Evolutionary conservation across 2,113 vertebrate genomes (phyloP).

Genomic region (Ceyx melanurus): DNA sequence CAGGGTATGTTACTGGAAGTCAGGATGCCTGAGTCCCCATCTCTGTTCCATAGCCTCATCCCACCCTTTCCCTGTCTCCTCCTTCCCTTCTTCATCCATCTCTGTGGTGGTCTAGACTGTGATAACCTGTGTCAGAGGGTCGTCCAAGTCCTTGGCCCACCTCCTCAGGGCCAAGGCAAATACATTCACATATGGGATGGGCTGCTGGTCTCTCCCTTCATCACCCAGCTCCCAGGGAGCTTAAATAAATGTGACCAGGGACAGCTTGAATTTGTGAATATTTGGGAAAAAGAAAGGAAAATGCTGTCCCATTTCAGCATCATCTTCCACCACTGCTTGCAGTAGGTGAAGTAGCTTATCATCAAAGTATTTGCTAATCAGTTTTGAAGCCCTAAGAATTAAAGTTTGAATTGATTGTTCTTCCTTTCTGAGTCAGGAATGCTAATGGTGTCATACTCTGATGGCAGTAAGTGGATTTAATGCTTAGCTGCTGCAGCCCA

Average conservation of each 20-base stretch:
- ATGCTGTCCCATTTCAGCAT: not conserved
- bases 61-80: not conserved
- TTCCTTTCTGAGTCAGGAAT: not conserved
- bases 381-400: not conserved
- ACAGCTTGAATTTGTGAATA: not conserved
- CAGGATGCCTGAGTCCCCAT: not conserved
- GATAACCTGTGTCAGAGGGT: not conserved
- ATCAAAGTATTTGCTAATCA: not conserved
- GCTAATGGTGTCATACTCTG: not conserved
- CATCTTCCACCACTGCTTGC: not conserved
- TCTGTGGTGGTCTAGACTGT: not conserved
- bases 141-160: not conserved
- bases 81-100: not conserved
- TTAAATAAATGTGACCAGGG: not conserved
- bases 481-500: not conserved
- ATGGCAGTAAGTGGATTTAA: not conserved
- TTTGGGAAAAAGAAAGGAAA: not conserved
- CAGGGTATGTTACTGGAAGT: fast-evolving
- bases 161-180: not conserved
- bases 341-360: not conserved
- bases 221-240: not conserved
- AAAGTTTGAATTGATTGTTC: not conserved
- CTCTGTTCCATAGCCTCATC: not conserved
- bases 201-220: not conserved
- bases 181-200: not conserved